phyloP scores from a whole-genome alignment of 2,797 vertebrate species.

The Calcarius lapponicus region DNA sequence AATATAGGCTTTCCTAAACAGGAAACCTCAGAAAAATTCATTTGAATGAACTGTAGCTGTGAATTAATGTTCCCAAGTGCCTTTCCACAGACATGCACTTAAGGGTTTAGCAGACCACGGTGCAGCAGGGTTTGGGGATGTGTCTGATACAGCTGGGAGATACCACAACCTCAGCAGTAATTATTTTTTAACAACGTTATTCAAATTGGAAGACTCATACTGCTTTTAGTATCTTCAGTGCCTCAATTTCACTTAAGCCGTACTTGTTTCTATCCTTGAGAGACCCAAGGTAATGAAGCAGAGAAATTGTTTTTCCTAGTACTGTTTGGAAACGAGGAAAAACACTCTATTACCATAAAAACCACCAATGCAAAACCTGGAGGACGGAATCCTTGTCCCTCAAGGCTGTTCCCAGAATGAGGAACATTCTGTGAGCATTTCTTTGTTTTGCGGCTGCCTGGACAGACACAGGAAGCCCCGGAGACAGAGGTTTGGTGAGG shows the following conservation, averaged over 20 bases:
- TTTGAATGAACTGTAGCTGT: constrained; percentile 20
- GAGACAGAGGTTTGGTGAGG: neutral
- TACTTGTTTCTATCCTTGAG: neutral
- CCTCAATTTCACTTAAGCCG: neutral
- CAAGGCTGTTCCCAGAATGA: neutral
- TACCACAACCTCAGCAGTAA: neutral
- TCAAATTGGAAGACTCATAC: neutral
- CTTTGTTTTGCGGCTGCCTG: neutral
- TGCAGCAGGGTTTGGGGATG: neutral
- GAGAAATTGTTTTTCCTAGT: neutral
- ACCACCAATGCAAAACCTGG: neutral
- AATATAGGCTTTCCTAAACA: constrained; percentile 28
- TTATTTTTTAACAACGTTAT: neutral
- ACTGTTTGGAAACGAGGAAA: neutral
- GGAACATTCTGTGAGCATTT: neutral
- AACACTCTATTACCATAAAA: neutral
- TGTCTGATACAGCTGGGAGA: neutral
- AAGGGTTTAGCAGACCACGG: neutral
- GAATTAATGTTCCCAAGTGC: neutral
- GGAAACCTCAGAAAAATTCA: constrained; percentile 32
- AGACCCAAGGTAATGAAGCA: neutral
- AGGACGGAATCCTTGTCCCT: neutral
- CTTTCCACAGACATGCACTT: neutral
- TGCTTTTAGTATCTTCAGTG: neutral
- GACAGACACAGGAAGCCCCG: neutral